A percentile compares a stretch with the other conserved stretches of the same genome.
Conservation (phyloP, 1,140 invertebrate genomes). For the Nymphalis io region DNA sequence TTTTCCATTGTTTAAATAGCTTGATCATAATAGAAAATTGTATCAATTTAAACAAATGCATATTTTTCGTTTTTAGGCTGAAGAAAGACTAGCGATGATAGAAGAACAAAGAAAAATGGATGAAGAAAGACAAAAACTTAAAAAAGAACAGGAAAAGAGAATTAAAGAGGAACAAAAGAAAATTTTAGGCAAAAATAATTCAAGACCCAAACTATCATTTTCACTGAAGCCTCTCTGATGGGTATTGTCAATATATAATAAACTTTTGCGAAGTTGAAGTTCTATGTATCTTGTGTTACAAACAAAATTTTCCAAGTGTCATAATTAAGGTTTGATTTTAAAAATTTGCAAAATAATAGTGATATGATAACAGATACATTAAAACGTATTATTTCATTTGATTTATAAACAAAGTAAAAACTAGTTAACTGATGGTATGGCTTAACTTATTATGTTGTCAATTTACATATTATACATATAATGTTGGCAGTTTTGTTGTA, state of each 20-base stretch:
- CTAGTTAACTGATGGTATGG: too few species aligned
- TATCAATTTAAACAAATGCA: neutral
- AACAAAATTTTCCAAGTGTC: slow-evolving; percentile 8
- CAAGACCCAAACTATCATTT: slow-evolving; percentile 96
- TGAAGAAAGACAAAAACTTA: slow-evolving; percentile 95
- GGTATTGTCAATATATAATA: slow-evolving; percentile 45
- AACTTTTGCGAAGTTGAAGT: neutral
- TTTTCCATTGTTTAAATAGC: too few species aligned
- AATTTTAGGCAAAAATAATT: slow-evolving; percentile 98
- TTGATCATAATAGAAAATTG: neutral
- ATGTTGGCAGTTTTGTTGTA: too few species aligned
- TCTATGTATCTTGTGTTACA: slow-evolving; percentile 12
- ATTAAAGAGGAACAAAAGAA: slow-evolving; percentile 97
- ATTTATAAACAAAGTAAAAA: too few species aligned
- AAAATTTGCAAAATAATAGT: neutral
- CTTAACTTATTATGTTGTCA: too few species aligned
- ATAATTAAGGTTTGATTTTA: slow-evolving; percentile 8
- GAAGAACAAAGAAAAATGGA: slow-evolving; percentile 98
- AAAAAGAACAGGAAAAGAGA: slow-evolving; percentile 95
- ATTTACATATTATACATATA: too few species aligned
- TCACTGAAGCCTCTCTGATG: slow-evolving; percentile 90
- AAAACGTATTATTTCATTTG: neutral
- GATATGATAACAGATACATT: neutral
- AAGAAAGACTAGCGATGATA: slow-evolving; percentile 97
- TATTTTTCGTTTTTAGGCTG: slow-evolving; percentile 85